phyloP scores from a whole-genome alignment of 1,140 invertebrate species.

The Caenorhabditis latens region DNA sequence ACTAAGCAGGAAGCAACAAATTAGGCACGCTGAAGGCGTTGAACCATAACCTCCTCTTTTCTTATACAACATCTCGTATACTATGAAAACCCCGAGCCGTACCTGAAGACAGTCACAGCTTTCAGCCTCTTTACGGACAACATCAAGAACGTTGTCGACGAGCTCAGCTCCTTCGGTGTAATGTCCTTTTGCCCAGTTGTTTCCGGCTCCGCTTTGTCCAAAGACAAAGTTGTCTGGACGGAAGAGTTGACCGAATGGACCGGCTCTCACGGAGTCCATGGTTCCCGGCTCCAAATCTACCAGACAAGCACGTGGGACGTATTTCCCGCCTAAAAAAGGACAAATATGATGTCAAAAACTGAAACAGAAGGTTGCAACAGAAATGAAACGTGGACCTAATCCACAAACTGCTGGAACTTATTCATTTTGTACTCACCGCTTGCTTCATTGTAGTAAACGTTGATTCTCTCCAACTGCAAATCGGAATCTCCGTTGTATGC shows the following conservation, averaged over 20 bases:
- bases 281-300: constrained; percentile 93
- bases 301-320: constrained; percentile 90
- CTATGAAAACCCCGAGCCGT: background rate
- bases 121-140: constrained; percentile 89
- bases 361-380: background rate
- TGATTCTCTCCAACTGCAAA: constrained; percentile 80
- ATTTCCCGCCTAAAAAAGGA: constrained; percentile 85
- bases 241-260: constrained; percentile 86
- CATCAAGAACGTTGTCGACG: constrained; percentile 88
- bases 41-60: constrained; percentile 26
- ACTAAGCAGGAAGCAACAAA: constrained; percentile 50
- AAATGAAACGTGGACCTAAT: too few relatives aligned
- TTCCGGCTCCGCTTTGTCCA: constrained; percentile 86
- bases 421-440: constrained; percentile 72
- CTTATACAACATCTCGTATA: background rate
- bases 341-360: background rate
- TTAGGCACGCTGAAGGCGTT: constrained; percentile 16
- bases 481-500: constrained; percentile 80
- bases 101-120: constrained; percentile 81
- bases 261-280: constrained; percentile 89
- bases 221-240: constrained; percentile 90
- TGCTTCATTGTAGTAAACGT: constrained; percentile 81
- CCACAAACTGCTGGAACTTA: too few relatives aligned
- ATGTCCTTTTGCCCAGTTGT: constrained; percentile 92
- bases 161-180: constrained; percentile 93